Evolutionary conservation across 64 coral and sea anemone genomes (phyloP).

Genomic region (Dendronephthya gigantea): DNA sequence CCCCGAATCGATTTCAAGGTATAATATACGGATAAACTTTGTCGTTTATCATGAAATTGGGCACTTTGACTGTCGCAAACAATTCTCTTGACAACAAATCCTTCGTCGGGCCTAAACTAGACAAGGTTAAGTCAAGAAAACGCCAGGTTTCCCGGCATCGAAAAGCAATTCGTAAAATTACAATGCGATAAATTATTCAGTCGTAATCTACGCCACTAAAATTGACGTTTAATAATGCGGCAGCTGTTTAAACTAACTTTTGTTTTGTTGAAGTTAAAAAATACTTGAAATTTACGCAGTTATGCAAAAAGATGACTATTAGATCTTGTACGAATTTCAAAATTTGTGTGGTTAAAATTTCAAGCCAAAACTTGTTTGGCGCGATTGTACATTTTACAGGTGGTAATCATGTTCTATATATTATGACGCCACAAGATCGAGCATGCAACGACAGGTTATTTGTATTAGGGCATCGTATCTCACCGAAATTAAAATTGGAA

Average conservation of each 20-base stretch:
- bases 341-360: background rate
- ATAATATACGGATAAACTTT: background rate
- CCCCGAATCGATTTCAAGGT: background rate
- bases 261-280: background rate
- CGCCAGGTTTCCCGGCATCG: background rate
- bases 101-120: background rate
- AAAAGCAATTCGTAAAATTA: background rate
- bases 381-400: background rate
- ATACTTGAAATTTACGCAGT: background rate
- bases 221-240: background rate
- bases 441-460: background rate
- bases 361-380: background rate
- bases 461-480: background rate
- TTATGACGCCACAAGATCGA: background rate
- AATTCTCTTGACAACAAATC: no score
- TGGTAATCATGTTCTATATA: background rate
- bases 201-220: background rate
- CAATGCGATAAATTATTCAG: background rate
- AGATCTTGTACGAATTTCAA: background rate
- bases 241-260: background rate
- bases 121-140: background rate
- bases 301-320: background rate
- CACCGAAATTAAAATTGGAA: background rate
- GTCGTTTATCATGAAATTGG: no score
- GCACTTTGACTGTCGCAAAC: background rate